Conservation (phyloP, 92 coral and sea anemone genomes). For the Hydrozoanthus gracilis region DNA sequence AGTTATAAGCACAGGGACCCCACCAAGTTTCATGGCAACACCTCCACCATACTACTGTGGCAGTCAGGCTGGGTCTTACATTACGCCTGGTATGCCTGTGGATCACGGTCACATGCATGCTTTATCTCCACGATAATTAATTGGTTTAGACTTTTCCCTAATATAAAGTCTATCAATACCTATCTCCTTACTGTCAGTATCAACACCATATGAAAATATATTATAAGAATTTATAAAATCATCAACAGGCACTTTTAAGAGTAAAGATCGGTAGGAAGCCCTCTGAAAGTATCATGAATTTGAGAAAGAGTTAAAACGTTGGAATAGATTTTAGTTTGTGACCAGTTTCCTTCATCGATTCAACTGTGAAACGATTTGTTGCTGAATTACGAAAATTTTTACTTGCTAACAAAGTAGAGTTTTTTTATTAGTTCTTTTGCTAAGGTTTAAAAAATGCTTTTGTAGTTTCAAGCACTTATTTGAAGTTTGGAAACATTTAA, state of each 20-base stretch:
- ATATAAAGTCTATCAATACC: background rate
- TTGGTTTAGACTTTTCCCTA: too few species aligned
- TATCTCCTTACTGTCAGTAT: background rate
- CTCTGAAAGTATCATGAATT: background rate
- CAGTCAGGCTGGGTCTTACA: slow-evolving; percentile 89
- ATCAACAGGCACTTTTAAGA: too few species aligned
- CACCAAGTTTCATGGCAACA: slow-evolving; percentile 90
- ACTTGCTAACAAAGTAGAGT: background rate
- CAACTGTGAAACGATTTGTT: background rate
- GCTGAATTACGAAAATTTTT: too few species aligned
- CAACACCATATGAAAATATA: background rate
- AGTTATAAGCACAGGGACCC: slow-evolving; percentile 78
- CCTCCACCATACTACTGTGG: slow-evolving; percentile 96
- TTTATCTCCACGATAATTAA: slow-evolving; percentile 83
- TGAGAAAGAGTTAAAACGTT: background rate
- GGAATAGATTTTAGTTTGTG: too few species aligned
- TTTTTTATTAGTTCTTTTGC: too few species aligned
- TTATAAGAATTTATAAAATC: too few species aligned
- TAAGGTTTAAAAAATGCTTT: too few species aligned
- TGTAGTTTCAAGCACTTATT: too few species aligned
- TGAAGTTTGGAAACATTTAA: too few species aligned
- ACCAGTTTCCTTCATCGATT: background rate
- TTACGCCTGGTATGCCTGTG: slow-evolving; percentile 77
- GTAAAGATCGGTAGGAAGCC: background rate
- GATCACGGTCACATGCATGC: slow-evolving; percentile 89